These are phyloP conservation scores for Pampus argenteus DNA, from an alignment of 2,797 vertebrate species.

Conservation along the genomic window DNA sequence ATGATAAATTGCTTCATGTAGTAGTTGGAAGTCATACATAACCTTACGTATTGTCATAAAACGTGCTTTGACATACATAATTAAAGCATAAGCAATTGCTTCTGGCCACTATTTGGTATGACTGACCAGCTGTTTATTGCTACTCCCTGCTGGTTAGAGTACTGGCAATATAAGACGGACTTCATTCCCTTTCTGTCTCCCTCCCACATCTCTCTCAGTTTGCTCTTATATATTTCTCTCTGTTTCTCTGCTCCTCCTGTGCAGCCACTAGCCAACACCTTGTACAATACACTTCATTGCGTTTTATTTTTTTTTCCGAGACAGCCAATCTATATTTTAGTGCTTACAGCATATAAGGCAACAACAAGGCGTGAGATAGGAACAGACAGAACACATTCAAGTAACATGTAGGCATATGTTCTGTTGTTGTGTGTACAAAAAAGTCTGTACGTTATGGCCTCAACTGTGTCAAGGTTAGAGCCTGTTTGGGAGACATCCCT, in stretches of 20 bases:
- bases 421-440: conserved; percentile 20
- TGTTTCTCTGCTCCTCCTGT: conserved; percentile 22
- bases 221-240: conserved; percentile 16
- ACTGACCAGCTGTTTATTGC: conserved; percentile 28
- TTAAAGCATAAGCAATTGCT: conserved; percentile 33
- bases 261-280: conserved; percentile 46
- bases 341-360: conserved; percentile 33
- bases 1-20: not conserved
- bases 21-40: not conserved
- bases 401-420: conserved; percentile 25
- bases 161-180: conserved; percentile 16
- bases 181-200: conserved; percentile 7
- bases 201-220: conserved; percentile 17
- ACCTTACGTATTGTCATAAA: too few species aligned
- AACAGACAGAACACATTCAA: conserved; percentile 57
- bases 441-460: conserved; percentile 7
- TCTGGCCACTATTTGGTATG: conserved; percentile 39
- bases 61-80: conserved; percentile 15
- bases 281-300: conserved; percentile 49
- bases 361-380: conserved; percentile 57
- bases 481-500: not conserved
- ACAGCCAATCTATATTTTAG: conserved; percentile 61
- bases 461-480: not conserved
- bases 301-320: conserved; percentile 27
- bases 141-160: conserved; percentile 33